These are phyloP conservation scores for Artibeus lituratus DNA, from an alignment of 2,797 vertebrate species.

Conservation along the genomic window DNA sequence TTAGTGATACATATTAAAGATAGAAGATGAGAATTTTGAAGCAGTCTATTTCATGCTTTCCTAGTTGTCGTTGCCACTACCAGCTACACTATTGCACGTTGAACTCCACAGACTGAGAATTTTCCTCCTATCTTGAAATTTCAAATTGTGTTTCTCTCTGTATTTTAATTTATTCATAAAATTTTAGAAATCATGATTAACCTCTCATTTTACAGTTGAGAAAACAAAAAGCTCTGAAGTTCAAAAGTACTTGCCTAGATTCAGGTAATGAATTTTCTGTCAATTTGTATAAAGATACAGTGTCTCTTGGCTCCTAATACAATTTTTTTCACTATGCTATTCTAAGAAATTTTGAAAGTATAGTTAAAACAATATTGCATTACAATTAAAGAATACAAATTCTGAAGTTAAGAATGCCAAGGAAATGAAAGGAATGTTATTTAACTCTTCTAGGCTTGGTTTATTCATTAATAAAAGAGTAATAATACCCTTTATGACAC, in stretches of 20 bases:
- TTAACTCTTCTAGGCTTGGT: not conserved
- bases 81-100: not conserved
- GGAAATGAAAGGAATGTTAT: not conserved
- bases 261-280: not conserved
- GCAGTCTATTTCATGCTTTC: not conserved
- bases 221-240: not conserved
- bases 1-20: conserved; percentile 47
- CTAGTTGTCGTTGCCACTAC: not conserved
- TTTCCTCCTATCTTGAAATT: not conserved
- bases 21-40: not conserved
- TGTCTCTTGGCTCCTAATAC: not conserved
- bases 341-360: not conserved
- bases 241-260: conserved; percentile 2
- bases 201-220: not conserved
- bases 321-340: not conserved
- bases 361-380: not conserved
- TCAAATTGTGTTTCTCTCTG: conserved; percentile 9
- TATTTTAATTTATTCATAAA: conserved; percentile 10
- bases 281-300: not conserved
- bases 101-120: not conserved
- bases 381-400: not conserved
- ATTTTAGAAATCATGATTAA: conserved; percentile 2
- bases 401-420: conserved; percentile 6
- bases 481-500: not conserved
- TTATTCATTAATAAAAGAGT: not conserved